These are phyloP conservation scores for Lepus americanus DNA, from an alignment of 2,113 vertebrate genomes.

Conservation along the genomic window DNA sequence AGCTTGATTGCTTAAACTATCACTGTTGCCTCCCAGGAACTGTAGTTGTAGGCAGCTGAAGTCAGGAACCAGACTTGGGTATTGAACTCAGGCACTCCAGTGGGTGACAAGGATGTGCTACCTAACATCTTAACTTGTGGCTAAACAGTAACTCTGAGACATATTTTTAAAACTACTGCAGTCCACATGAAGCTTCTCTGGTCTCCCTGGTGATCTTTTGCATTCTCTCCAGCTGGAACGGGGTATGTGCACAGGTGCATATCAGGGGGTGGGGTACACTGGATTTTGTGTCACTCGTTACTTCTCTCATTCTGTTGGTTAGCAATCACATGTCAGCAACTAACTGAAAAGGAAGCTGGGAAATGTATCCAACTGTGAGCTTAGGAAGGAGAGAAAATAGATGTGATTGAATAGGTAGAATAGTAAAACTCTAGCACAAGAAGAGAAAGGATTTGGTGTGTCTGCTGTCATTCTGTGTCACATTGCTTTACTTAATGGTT, in stretches of 20 bases:
- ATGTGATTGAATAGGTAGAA: neutral
- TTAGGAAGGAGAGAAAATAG: neutral
- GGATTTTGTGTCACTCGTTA: neutral
- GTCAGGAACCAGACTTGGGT: no score
- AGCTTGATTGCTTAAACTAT: no score
- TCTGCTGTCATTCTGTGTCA: neutral
- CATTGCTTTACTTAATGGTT: neutral
- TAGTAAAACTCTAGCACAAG: neutral
- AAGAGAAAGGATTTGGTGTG: neutral
- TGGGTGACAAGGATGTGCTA: no score
- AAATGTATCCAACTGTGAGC: neutral
- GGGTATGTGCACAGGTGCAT: neutral
- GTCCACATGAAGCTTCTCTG: neutral
- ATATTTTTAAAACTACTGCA: neutral
- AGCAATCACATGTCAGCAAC: neutral
- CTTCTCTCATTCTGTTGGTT: neutral
- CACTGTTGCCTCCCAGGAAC: no score
- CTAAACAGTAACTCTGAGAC: no score
- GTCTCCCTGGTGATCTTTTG: neutral
- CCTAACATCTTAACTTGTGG: no score
- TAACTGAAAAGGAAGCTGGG: neutral
- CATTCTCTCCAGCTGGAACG: neutral
- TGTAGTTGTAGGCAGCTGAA: no score
- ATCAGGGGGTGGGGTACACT: fast-evolving
- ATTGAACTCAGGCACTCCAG: no score